Conservation (phyloP, 1,140 invertebrate genomes). For the Aphaenogaster floridana region DNA sequence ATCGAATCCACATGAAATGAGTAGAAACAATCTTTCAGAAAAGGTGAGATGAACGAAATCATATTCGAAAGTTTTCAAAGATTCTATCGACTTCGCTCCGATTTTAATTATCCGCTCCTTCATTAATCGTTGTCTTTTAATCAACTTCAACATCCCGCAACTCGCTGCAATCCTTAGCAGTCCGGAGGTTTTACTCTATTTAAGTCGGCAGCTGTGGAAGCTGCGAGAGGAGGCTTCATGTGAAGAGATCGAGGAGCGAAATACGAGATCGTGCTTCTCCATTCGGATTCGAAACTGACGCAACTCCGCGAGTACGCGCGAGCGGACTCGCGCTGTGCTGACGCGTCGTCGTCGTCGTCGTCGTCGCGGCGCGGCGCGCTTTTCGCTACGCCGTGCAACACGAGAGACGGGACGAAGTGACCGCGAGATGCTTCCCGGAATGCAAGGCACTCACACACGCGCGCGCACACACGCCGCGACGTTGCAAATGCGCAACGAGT, state of each 20-base stretch:
- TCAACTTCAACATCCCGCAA: no score
- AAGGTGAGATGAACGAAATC: background rate
- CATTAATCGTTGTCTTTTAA: constrained; percentile 6
- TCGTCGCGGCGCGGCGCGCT: background rate
- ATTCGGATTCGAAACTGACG: constrained; percentile 7
- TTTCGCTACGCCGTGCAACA: constrained; percentile 1
- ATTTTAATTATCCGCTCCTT: background rate
- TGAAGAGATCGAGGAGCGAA: background rate
- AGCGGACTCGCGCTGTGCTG: background rate
- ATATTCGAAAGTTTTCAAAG: background rate
- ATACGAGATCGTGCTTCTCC: constrained; percentile 3
- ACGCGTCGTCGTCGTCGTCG: constrained; percentile 4
- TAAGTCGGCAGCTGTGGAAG: background rate
- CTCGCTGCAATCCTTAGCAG: background rate
- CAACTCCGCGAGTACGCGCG: background rate
- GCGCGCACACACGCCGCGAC: background rate
- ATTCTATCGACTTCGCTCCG: background rate
- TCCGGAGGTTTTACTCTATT: background rate
- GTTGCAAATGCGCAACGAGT: constrained; percentile 38
- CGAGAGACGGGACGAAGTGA: constrained; percentile 15
- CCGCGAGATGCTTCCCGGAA: constrained; percentile 38
- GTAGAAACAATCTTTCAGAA: background rate
- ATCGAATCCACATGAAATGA: background rate
- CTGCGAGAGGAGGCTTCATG: background rate
- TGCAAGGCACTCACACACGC: background rate